phyloP scores from a whole-genome alignment of 2,888 invertebrate genomes.

The Sepiola atlantica region DNA sequence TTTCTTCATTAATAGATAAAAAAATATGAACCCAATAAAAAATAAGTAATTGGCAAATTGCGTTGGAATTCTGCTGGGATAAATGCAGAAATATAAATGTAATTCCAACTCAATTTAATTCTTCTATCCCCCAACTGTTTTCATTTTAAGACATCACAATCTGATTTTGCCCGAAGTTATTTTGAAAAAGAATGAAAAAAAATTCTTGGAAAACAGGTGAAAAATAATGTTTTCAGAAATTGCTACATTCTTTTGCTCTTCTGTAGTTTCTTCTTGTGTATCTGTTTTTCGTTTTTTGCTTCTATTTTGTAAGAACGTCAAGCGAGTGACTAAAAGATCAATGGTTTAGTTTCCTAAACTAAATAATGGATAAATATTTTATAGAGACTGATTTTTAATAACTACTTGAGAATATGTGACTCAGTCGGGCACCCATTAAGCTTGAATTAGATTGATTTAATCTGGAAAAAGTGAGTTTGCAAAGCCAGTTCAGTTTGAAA shows the following conservation, averaged over 20 bases:
- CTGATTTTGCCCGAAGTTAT: neutral
- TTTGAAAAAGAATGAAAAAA: constrained; percentile 2
- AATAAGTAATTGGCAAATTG: neutral
- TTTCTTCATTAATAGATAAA: neutral
- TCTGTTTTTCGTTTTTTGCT: too few species aligned
- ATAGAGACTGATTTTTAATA: too few species aligned
- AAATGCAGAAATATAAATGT: neutral
- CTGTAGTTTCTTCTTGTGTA: too few species aligned
- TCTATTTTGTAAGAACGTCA: neutral
- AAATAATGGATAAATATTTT: neutral
- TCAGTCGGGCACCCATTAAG: too few species aligned
- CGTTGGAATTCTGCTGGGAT: neutral
- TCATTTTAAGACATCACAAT: neutral
- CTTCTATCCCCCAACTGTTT: too few species aligned
- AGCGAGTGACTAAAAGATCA: neutral
- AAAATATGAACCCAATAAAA: neutral
- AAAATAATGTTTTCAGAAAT: neutral
- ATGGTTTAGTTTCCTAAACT: neutral
- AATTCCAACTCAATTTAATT: neutral
- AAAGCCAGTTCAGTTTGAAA: too few species aligned
- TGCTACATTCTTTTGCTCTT: neutral
- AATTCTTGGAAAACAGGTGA: neutral
- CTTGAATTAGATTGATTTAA: too few species aligned
- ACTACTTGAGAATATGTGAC: too few species aligned
- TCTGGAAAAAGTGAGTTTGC: too few species aligned